Percentiles rank a stretch among this genome's conserved stretches.
Conservation (phyloP, 2,888 invertebrate species). For the Nymphalis urticae region DNA sequence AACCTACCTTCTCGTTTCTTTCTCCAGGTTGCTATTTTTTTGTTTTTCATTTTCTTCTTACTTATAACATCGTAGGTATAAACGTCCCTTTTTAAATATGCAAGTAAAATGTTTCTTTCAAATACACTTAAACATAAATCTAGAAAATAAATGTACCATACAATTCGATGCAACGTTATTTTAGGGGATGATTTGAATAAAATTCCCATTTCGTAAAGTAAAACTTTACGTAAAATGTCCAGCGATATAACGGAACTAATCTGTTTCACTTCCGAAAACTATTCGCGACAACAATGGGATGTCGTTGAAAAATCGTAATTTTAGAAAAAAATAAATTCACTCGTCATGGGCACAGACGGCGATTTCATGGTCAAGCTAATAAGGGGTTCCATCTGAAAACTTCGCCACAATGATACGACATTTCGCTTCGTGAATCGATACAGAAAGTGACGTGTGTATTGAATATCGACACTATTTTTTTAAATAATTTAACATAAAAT, state of each 20-base stretch:
- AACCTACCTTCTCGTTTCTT: no score
- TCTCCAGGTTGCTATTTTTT: no score
- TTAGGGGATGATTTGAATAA: constrained; percentile 37
- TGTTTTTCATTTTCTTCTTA: no score
- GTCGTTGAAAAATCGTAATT: constrained; percentile 59
- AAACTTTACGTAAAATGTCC: constrained; percentile 48
- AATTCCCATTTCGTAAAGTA: constrained; percentile 38
- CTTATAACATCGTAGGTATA: not conserved
- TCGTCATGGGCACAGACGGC: constrained; percentile 78
- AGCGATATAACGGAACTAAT: constrained; percentile 64
- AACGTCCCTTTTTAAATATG: not conserved
- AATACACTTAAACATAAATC: constrained; percentile 15
- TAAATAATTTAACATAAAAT: constrained; percentile 50
- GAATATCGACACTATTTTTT: constrained; percentile 69
- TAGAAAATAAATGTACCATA: constrained; percentile 12
- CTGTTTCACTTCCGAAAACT: constrained; percentile 67
- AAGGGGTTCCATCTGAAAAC: constrained; percentile 58
- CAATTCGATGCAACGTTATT: constrained; percentile 11
- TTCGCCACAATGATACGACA: constrained; percentile 48
- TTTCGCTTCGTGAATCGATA: constrained; percentile 68
- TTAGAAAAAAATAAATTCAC: constrained; percentile 58
- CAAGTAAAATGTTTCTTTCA: not conserved
- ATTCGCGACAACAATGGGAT: constrained; percentile 54
- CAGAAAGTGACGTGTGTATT: constrained; percentile 77
- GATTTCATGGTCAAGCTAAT: constrained; percentile 71